Evolutionary conservation across 1,140 invertebrate genomes (phyloP).

Genomic region (Lordiphosa clarofinis): DNA sequence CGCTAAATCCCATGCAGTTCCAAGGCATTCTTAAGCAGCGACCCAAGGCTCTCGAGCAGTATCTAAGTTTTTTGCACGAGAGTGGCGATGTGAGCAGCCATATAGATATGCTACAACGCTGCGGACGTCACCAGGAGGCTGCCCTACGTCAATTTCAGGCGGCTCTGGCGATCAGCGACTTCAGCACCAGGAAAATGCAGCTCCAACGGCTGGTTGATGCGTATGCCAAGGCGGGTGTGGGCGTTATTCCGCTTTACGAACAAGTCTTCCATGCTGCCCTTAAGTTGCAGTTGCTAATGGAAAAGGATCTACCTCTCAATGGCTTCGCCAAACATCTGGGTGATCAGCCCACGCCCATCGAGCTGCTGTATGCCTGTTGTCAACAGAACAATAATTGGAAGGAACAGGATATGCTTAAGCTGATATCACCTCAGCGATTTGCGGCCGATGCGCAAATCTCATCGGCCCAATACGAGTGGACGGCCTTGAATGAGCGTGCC

Average conservation of each 20-base stretch:
- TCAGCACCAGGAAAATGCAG: constrained; percentile 42
- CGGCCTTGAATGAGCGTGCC: constrained; percentile 69
- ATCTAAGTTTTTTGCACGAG: constrained; percentile 81
- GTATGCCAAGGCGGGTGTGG: constrained; percentile 56
- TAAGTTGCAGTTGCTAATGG: constrained; percentile 54
- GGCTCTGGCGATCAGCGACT: constrained; percentile 46
- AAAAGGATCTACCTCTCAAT: constrained; percentile 36
- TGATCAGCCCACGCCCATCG: constrained; percentile 52
- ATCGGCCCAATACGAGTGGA: constrained; percentile 74
- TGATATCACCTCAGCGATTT: constrained; percentile 61
- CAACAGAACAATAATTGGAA: constrained; percentile 73
- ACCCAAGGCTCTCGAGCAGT: constrained; percentile 81
- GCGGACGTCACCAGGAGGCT: constrained; percentile 82
- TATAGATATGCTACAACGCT: constrained; percentile 81
- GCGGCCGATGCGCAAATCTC: constrained; percentile 66
- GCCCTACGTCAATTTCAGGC: constrained; percentile 82
- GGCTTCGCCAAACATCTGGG: constrained; percentile 16
- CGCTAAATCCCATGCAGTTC: constrained; percentile 81
- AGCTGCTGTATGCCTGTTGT: constrained; percentile 70
- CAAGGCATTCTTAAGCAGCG: constrained; percentile 80
- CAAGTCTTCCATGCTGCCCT: constrained; percentile 58
- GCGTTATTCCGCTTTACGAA: constrained; percentile 56
- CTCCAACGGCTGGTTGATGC: constrained; percentile 54
- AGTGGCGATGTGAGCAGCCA: constrained; percentile 80
- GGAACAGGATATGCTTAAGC: constrained; percentile 56